These are phyloP conservation scores for Berghia stephanieae DNA, from an alignment of 1,140 invertebrate species.

Conservation along the genomic window DNA sequence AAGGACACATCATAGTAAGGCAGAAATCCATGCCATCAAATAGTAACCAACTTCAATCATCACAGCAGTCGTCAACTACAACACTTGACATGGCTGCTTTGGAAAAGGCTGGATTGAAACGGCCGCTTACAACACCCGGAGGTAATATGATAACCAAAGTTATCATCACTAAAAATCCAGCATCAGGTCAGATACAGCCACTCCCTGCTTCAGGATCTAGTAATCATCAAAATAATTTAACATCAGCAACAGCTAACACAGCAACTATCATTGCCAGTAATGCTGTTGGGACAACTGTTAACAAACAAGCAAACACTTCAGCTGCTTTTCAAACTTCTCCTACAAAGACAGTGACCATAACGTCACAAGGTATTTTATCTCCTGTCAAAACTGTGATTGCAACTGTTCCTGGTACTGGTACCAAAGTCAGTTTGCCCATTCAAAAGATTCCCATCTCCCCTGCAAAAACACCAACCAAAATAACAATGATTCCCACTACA, in stretches of 20 bases:
- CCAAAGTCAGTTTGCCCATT: slow-evolving; percentile 55
- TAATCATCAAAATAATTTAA: slow-evolving; percentile 28
- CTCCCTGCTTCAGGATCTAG: slow-evolving; percentile 43
- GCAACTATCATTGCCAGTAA: too few species aligned
- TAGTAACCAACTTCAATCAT: slow-evolving; percentile 19
- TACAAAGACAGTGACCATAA: slow-evolving; percentile 76
- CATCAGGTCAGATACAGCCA: slow-evolving; percentile 56
- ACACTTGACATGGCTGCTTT: slow-evolving; percentile 29
- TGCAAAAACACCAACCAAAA: slow-evolving; percentile 63
- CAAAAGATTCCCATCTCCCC: slow-evolving; percentile 63
- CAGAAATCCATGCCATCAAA: slow-evolving; percentile 14
- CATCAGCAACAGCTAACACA: too few species aligned
- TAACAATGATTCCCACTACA: slow-evolving; percentile 65
- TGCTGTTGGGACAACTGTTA: slow-evolving; percentile 1
- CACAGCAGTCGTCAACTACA: slow-evolving; percentile 27
- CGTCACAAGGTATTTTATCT: slow-evolving; percentile 68
- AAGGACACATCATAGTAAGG: slow-evolving; percentile 32
- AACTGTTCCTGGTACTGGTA: slow-evolving; percentile 43
- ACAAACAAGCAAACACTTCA: background rate
- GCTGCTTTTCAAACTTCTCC: slow-evolving; percentile 60
- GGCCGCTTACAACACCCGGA: slow-evolving; percentile 39
- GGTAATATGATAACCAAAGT: slow-evolving; percentile 69
- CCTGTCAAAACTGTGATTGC: slow-evolving; percentile 51
- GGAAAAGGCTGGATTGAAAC: slow-evolving; percentile 44
- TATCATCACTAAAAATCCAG: slow-evolving; percentile 70